Evolutionary conservation across 2,888 invertebrate genomes (phyloP), one percentile per base, ranked within the genome.

Genomic region (Tenthredo notha): DNA sequence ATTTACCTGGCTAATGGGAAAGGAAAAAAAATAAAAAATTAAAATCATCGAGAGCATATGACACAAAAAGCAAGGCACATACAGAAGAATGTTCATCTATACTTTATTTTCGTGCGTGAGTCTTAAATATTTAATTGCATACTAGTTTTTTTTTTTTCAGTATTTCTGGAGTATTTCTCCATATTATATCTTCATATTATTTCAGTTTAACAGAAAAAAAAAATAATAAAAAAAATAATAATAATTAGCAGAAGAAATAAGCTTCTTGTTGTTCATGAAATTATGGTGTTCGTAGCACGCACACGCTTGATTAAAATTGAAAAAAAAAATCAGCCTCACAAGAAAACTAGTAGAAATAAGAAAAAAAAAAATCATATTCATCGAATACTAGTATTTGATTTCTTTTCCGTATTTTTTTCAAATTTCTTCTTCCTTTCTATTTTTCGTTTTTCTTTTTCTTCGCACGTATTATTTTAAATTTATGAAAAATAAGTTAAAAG

Each of bases 61-160:
- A 77, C 77, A 80, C 37, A 58, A 80, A 61, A 80, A 80, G 83
- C 83, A 67, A 83, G 83, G 83, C 83, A 83, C 83, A 47, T 83
- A 70, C 54, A 83, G 83, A 83, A 83, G 83, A 67, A 83, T 83
- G 40, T 83, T n/a, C 10, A 29, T 67, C 25, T 47, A 47, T 83
- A 80, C 25, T 37, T 61, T 40, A 80, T 80, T 80, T 61, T 61
- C 80, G 80, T 25, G 61, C 80, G 37, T 37, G 58, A 80, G 18
- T 61, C 10, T 58, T 33, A n/a, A 15, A 12, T 37, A 61, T 61
- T 25, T 61, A 40, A 61, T 43, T 29, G 43, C 72, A 43, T 74
- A 21, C 21, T 29, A 12, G 40, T 43, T 47, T 67, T 0, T 21
- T 72, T n/a, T 40, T 43, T 40, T 21, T 74, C 0, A 0, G 21